Percentiles rank a stretch among this genome's conserved stretches.
Conservation (phyloP, 1,140 invertebrate genomes). For the Spodoptera frugiperda region DNA sequence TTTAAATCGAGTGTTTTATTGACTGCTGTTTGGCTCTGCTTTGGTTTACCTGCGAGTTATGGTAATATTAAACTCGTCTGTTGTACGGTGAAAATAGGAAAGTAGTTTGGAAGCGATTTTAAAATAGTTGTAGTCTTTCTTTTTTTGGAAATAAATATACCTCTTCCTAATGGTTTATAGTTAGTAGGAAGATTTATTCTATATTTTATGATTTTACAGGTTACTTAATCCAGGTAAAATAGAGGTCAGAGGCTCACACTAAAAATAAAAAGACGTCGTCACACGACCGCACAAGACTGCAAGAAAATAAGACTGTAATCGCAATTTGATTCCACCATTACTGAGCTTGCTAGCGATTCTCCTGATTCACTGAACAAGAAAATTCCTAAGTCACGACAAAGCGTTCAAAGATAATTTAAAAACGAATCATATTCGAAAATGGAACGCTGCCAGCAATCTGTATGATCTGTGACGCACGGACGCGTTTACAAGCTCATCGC, state of each 20-base stretch:
- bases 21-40: constrained; percentile 26
- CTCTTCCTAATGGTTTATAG: no score
- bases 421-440: constrained; percentile 46
- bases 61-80: neutral
- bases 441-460: constrained; percentile 43
- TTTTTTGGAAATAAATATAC: no score
- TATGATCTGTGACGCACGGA: constrained; percentile 50
- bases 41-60: constrained; percentile 11
- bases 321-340: constrained; percentile 1
- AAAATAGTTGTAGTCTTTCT: neutral
- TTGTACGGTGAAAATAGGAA: neutral
- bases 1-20: constrained; percentile 46
- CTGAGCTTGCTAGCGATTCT: constrained; percentile 22
- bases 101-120: neutral
- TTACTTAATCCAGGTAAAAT: no score
- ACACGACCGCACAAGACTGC: constrained; percentile 10
- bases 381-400: constrained; percentile 42
- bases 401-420: constrained; percentile 45
- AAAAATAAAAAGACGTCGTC: neutral
- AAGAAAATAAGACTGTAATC: constrained; percentile 20
- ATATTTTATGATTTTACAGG: no score
- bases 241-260: no score
- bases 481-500: constrained; percentile 37
- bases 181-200: no score
- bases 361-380: constrained; percentile 37